phyloP scores from a whole-genome alignment of 2,797 vertebrate species.

The Dallia pectoralis region DNA sequence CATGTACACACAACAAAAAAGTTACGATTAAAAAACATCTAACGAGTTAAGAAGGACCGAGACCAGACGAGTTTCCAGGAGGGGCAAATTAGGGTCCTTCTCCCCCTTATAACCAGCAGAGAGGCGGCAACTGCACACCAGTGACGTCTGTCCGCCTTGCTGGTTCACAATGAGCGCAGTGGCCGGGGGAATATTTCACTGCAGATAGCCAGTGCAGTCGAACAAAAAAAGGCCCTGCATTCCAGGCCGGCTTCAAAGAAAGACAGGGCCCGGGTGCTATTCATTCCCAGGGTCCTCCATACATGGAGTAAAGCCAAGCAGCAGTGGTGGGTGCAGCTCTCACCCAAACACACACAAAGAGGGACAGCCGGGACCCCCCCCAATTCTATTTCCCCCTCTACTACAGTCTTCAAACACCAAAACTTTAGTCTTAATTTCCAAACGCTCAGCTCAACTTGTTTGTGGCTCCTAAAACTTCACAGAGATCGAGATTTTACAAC shows the following conservation, averaged over 20 bases:
- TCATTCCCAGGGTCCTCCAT: slow-evolving; percentile 75
- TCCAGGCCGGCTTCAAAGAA: slow-evolving; percentile 81
- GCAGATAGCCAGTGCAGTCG: slow-evolving; percentile 65
- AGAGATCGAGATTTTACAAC: neutral
- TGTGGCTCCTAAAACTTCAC: neutral
- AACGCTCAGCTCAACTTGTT: neutral
- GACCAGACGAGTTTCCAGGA: slow-evolving; percentile 56
- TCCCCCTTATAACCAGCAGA: slow-evolving; percentile 58
- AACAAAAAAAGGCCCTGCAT: slow-evolving; percentile 70
- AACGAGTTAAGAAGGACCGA: slow-evolving; percentile 31
- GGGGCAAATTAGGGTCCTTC: slow-evolving; percentile 59
- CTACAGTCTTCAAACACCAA: neutral
- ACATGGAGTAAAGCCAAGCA: slow-evolving; percentile 78
- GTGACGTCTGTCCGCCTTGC: slow-evolving; percentile 69
- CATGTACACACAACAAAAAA: slow-evolving; percentile 24
- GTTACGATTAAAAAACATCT: slow-evolving; percentile 52
- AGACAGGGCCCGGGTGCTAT: slow-evolving; percentile 71
- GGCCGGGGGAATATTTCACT: slow-evolving; percentile 75
- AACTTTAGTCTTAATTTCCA: neutral
- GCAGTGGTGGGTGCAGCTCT: slow-evolving; percentile 45
- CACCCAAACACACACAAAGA: slow-evolving; percentile 19
- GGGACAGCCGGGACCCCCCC: slow-evolving; percentile 8
- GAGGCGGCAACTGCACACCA: slow-evolving; percentile 64
- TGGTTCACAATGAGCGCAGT: slow-evolving; percentile 72
- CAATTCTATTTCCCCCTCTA: neutral